phyloP scores from a whole-genome alignment of 2,888 invertebrate species.

The Altica lythri region DNA sequence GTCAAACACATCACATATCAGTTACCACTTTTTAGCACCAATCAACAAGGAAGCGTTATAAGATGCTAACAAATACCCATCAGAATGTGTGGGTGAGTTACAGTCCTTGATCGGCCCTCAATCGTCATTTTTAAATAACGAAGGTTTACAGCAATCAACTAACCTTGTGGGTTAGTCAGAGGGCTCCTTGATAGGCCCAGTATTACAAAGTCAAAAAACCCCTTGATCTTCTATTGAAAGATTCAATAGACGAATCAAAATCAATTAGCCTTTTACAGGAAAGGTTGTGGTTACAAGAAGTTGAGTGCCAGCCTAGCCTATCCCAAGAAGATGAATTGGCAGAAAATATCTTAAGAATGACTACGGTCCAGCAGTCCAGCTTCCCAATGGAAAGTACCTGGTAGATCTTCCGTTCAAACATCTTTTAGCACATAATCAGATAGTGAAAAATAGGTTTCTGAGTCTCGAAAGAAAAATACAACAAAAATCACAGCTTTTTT shows the following conservation, averaged over 20 bases:
- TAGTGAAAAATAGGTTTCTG: neutral
- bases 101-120: neutral
- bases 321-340: slow-evolving; percentile 23
- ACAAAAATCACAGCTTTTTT: neutral
- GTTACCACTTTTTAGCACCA: too few species aligned
- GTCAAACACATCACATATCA: too few species aligned
- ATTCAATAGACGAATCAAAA: neutral
- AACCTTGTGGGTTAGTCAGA: neutral
- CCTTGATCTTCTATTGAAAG: neutral
- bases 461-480: slow-evolving; percentile 6
- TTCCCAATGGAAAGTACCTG: slow-evolving; percentile 15
- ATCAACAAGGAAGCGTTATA: too few species aligned
- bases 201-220: neutral
- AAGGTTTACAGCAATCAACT: neutral
- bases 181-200: neutral
- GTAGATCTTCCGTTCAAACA: slow-evolving; percentile 22
- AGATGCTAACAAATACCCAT: neutral
- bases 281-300: slow-evolving; percentile 31
- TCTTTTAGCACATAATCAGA: neutral
- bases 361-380: slow-evolving; percentile 5
- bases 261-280: neutral
- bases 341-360: slow-evolving; percentile 7
- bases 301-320: slow-evolving; percentile 7
- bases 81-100: neutral
- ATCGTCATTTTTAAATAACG: too few species aligned